Conservation (phyloP, 2,113 vertebrate genomes). For the Actenoides hombroni region DNA sequence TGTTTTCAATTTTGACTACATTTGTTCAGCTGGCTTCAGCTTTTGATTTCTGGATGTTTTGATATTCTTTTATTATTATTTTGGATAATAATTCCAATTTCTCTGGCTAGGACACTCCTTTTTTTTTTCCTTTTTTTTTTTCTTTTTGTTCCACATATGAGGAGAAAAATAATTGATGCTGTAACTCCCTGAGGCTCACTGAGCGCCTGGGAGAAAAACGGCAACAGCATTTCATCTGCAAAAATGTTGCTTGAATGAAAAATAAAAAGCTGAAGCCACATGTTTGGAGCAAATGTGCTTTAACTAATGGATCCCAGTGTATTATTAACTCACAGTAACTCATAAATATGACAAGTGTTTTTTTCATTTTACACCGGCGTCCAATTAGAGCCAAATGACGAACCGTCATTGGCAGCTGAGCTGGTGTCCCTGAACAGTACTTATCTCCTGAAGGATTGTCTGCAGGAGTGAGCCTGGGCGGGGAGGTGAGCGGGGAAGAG, state of each 20-base stretch:
- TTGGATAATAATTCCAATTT: slow-evolving; percentile 30
- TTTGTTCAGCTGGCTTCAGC: slow-evolving; percentile 40
- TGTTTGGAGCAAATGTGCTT: slow-evolving; percentile 63
- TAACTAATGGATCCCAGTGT: slow-evolving; percentile 70
- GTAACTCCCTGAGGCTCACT: slow-evolving; percentile 33
- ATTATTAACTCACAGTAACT: slow-evolving; percentile 72
- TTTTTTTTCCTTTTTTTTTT: background rate
- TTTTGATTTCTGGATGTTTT: slow-evolving; percentile 62
- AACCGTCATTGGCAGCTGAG: slow-evolving; percentile 8
- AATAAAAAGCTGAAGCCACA: slow-evolving; percentile 58
- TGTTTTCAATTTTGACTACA: slow-evolving; percentile 42
- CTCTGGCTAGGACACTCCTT: background rate
- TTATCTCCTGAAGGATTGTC: slow-evolving; percentile 65
- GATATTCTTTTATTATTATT: slow-evolving; percentile 44
- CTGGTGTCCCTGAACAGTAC: slow-evolving; percentile 39
- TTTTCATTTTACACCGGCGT: slow-evolving; percentile 70
- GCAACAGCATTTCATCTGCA: slow-evolving; percentile 22
- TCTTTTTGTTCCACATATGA: slow-evolving; percentile 1
- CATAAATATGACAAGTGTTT: slow-evolving; percentile 76
- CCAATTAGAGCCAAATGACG: slow-evolving; percentile 65
- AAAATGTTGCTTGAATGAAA: slow-evolving; percentile 52
- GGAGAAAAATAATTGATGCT: slow-evolving; percentile 46
- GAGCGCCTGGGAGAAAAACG: background rate
- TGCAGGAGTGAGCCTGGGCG: background rate
- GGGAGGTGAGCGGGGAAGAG: background rate